Base-by-base conservation (phyloP, 37 sponge, comb jelly and placozoan genomes). In the Dysidea cf. avara region DNA sequence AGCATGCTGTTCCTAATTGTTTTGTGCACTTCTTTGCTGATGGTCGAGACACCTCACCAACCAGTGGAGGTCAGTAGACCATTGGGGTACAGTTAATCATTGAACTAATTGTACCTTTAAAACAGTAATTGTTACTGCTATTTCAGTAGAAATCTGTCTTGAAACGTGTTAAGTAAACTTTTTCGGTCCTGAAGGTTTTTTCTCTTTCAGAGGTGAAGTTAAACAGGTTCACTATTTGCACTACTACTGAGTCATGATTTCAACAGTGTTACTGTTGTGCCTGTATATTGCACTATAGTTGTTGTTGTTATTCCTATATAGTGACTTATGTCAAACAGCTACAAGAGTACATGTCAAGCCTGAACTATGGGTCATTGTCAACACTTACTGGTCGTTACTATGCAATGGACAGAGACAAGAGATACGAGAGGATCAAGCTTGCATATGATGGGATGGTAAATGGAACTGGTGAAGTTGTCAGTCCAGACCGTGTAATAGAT, bases 391-490 rank as follows among this genome's bases (percentile, higher is more conserved):
- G 97, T 17, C 91, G 97, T 1, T 96, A 96, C 87, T 96, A 96
- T 69, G 97, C 97, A 28, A 96, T 96, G 97, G 97, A 96, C 80
- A 64, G 97, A 70, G 97, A 96, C 85, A 96, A 92, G 83, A 21
- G 92, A 20, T 87, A 87, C 52, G 97, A 96, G 80, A 72, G 97
- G 43, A 93, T 72, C 40, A 84, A 93, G 83, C 56, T 92, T 0
- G 94, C 97, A 0, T 96, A 60, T 58, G 97, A 96, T 49, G 97
- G 88, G 25, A 55, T 96, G 35, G 87, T 86, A 28, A 70, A 96
- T 61, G 91, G 93, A 0, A 75, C 33, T 14, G 97, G 97, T 29
- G 86, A 87, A 58, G 36, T 60, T 18, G 81, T 83, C 22, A 24
- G 66, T 1, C 31, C 61, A 4, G 72, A 66, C 0, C 25, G 80